Conservation (phyloP, 1,140 invertebrate genomes). For the Drosophila pectinifera region DNA sequence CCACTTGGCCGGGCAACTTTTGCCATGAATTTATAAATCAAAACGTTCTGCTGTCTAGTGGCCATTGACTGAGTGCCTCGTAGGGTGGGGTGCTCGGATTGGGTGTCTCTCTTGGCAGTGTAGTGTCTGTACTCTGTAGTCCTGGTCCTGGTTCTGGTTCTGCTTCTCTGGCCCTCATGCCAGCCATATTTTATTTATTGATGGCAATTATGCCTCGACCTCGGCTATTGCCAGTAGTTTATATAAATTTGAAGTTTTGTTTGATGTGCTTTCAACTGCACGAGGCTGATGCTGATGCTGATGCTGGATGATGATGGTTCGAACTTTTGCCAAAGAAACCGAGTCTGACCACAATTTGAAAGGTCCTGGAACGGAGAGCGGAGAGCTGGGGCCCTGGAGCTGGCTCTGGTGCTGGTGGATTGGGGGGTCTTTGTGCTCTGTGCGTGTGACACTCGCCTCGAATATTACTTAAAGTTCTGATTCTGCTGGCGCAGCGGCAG, state of each 20-base stretch:
- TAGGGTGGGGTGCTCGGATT: constrained; percentile 30
- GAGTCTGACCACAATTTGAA: constrained; percentile 75
- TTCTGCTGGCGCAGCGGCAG: constrained; percentile 61
- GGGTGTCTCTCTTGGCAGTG: constrained; percentile 40
- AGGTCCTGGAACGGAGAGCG: constrained; percentile 22
- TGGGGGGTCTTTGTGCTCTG: constrained; percentile 21
- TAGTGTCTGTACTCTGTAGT: constrained; percentile 24
- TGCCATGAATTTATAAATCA: constrained; percentile 83
- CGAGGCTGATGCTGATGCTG: constrained; percentile 21
- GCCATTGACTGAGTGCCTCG: constrained; percentile 54
- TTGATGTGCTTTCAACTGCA: constrained; percentile 81
- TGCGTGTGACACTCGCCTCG: constrained; percentile 53
- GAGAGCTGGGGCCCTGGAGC: constrained; percentile 14
- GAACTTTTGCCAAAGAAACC: constrained; percentile 78
- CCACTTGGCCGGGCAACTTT: constrained; percentile 79
- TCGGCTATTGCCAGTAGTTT: constrained; percentile 76
- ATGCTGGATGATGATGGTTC: constrained; percentile 56
- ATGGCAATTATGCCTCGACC: constrained; percentile 83
- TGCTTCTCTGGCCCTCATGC: constrained; percentile 15
- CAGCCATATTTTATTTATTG: constrained; percentile 83
- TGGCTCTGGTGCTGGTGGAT: constrained; percentile 6
- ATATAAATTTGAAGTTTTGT: constrained; percentile 80
- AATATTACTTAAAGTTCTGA: constrained; percentile 68
- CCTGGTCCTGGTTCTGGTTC: constrained; percentile 9
- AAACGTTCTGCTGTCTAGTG: constrained; percentile 74